Evolutionary conservation across 1,140 invertebrate genomes (phyloP).

Genomic region (Drosophila elegans): DNA sequence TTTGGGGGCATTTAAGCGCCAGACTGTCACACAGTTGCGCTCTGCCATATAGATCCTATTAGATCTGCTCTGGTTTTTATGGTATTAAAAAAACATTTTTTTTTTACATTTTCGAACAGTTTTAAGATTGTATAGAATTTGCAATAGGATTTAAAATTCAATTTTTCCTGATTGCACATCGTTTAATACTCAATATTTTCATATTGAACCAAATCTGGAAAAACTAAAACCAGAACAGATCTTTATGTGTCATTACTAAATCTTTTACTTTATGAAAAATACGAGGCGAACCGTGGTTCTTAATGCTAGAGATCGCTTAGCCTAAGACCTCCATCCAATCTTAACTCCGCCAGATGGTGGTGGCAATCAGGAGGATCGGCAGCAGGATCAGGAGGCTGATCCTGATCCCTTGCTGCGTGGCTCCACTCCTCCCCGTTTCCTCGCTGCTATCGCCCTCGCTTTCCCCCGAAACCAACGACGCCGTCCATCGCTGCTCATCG

Average conservation of each 20-base stretch:
- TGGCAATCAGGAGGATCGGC: conserved; percentile 10
- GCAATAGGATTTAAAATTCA: too few species aligned
- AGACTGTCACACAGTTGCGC: conserved; percentile 56
- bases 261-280: neutral
- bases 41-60: conserved; percentile 15
- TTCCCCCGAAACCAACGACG: conserved; percentile 64
- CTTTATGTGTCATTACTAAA: neutral
- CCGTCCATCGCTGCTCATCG: conserved; percentile 70
- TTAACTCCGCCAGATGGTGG: conserved; percentile 39
- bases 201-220: neutral
- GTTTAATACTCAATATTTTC: neutral
- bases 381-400: conserved; percentile 5
- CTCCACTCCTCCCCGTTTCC: conserved; percentile 18
- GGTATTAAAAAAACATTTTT: conserved; percentile 1
- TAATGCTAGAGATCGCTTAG: conserved; percentile 23
- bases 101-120: neutral
- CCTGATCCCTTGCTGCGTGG: neutral
- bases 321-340: conserved; percentile 14
- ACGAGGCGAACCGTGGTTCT: conserved; percentile 17
- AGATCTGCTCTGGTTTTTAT: conserved; percentile 4
- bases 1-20: conserved; percentile 36
- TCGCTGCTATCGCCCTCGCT: conserved; percentile 37
- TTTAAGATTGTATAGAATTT: too few species aligned
- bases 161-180: neutral
- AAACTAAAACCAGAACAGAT: neutral